phyloP scores from a whole-genome alignment of 2,113 vertebrate species.

The Ophiodon elongatus region DNA sequence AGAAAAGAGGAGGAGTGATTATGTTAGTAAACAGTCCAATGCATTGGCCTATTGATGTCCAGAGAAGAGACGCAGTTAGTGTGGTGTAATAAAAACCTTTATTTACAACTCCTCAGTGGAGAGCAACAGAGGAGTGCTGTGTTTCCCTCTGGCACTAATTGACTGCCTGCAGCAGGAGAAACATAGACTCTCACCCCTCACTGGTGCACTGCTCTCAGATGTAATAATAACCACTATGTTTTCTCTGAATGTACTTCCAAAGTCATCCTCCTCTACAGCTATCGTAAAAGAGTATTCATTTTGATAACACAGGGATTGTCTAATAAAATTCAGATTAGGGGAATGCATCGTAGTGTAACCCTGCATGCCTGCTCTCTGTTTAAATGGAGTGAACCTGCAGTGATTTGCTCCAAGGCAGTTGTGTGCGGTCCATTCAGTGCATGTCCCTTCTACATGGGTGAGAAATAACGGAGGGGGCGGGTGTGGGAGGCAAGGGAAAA shows the following conservation, averaged over 20 bases:
- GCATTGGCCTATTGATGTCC: constrained; percentile 83
- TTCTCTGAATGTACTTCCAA: constrained; percentile 67
- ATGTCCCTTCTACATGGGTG: constrained; percentile 67
- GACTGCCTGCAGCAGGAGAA: constrained; percentile 82
- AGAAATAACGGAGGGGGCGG: constrained; percentile 62
- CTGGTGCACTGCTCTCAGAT: constrained; percentile 73
- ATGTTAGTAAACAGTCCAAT: constrained; percentile 82
- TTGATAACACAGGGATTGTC: constrained; percentile 50
- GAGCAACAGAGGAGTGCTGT: constrained; percentile 78
- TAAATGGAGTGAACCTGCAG: constrained; percentile 35
- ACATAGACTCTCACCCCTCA: constrained; percentile 72
- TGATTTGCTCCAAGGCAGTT: constrained; percentile 50
- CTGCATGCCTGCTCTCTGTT: constrained; percentile 37
- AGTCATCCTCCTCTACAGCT: constrained; percentile 55
- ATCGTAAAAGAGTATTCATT: constrained; percentile 62
- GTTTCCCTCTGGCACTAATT: constrained; percentile 82
- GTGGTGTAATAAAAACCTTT: constrained; percentile 84
- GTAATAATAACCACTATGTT: constrained; percentile 75
- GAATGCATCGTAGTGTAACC: constrained; percentile 9
- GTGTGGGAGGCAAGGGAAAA: constrained; percentile 65
- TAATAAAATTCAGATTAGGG: constrained; percentile 61
- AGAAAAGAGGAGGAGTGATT: constrained; percentile 76
- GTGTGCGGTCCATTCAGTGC: constrained; percentile 79
- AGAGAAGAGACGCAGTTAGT: constrained; percentile 78
- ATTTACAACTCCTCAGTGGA: constrained; percentile 84